Evolutionary conservation across 2,797 vertebrate species (phyloP).

Genomic region (Aeoliscus strigatus): DNA sequence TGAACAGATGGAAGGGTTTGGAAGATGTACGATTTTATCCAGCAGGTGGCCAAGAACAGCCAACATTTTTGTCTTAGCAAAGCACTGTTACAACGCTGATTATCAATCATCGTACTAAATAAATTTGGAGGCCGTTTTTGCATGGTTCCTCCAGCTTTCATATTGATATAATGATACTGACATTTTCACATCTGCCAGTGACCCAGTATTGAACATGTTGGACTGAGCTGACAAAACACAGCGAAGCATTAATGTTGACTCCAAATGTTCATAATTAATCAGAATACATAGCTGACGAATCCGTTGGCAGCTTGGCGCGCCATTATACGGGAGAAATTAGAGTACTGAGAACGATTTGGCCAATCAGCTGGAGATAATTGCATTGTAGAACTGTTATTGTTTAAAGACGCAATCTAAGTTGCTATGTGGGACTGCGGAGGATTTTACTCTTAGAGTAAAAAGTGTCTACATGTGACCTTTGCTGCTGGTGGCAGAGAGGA

Average conservation of each 20-base stretch:
- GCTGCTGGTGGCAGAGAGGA: too few relatives aligned
- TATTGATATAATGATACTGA: slow-evolving; percentile 8
- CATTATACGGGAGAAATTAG: slow-evolving; percentile 18
- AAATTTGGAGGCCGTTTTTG: too few relatives aligned
- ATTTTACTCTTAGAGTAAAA: slow-evolving; percentile 3
- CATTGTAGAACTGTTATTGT: slow-evolving; percentile 7
- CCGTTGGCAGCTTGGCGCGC: slow-evolving; percentile 12
- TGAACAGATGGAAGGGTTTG: too few relatives aligned
- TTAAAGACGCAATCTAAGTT: slow-evolving; percentile 11
- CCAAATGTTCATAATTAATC: slow-evolving; percentile 34
- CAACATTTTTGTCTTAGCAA: too few relatives aligned
- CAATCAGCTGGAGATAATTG: slow-evolving; percentile 17
- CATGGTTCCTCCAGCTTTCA: slow-evolving; percentile 1
- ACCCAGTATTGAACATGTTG: background rate
- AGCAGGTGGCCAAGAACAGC: too few relatives aligned
- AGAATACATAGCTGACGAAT: slow-evolving; percentile 24
- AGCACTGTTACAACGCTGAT: too few relatives aligned
- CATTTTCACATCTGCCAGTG: background rate
- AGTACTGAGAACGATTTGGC: slow-evolving; percentile 22
- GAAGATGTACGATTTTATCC: too few relatives aligned
- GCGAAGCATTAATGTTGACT: slow-evolving; percentile 15
- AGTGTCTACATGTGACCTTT: slow-evolving; percentile 1
- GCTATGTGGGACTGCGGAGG: slow-evolving; percentile 6
- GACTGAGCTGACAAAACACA: slow-evolving; percentile 11
- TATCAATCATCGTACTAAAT: too few relatives aligned